A percentile compares a stretch with the other conserved stretches of the same genome.
Conservation (phyloP, 1,140 invertebrate genomes). For the Drosophila rhopaloa region DNA sequence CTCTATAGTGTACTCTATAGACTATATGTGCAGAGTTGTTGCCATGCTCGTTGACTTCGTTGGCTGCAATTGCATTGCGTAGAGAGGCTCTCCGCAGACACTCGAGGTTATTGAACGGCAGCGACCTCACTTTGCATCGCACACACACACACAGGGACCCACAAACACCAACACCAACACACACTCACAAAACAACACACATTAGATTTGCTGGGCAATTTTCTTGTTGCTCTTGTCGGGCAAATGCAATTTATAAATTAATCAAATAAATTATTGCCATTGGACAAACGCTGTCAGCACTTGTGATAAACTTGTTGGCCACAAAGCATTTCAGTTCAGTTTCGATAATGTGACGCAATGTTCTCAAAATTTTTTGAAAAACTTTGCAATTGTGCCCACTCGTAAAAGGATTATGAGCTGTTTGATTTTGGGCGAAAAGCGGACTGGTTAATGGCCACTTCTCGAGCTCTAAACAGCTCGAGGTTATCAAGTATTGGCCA, state of each 20-base stretch:
- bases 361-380: conserved; percentile 15
- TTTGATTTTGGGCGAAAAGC: background rate
- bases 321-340: conserved; percentile 42
- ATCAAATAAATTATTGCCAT: conserved; percentile 81
- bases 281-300: conserved; percentile 51
- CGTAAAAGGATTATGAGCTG: background rate
- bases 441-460: conserved; percentile 3
- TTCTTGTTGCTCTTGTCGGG: conserved; percentile 72
- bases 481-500: background rate
- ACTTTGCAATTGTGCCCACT: conserved; percentile 15
- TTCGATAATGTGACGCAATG: conserved; percentile 14
- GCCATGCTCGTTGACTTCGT: conserved; percentile 56
- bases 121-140: conserved; percentile 82
- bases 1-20: background rate
- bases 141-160: conserved; percentile 20
- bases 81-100: conserved; percentile 62
- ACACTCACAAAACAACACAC: conserved; percentile 20
- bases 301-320: conserved; percentile 31
- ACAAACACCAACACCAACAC: background rate
- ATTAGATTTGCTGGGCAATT: conserved; percentile 70
- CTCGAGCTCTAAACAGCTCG: background rate
- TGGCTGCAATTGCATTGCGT: conserved; percentile 71
- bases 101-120: conserved; percentile 84
- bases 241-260: conserved; percentile 76
- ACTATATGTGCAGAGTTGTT: conserved; percentile 47